phyloP scores from a whole-genome alignment of 2,113 vertebrate genomes.

The Ptychochromis oligacanthus region DNA sequence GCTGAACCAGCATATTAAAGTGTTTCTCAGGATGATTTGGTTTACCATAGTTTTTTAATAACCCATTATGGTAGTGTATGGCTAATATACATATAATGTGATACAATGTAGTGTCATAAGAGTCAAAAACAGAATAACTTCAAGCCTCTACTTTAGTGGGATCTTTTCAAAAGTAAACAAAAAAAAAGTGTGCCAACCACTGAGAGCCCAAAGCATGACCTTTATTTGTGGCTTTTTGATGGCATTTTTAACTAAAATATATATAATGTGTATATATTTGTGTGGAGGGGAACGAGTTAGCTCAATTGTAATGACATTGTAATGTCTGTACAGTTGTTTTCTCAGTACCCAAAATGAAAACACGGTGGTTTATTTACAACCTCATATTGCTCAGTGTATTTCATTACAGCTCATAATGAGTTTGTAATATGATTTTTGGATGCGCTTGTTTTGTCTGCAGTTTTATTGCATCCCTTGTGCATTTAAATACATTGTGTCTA shows the following conservation, averaged over 20 bases:
- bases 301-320: constrained; percentile 20
- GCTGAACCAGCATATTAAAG: constrained; percentile 30
- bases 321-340: constrained; percentile 48
- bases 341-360: constrained; percentile 57
- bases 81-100: constrained; percentile 15
- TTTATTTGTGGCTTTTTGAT: constrained; percentile 14
- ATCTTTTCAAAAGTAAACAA: constrained; percentile 35
- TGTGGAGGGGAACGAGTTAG: not conserved
- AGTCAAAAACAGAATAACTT: constrained; percentile 19
- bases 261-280: not conserved
- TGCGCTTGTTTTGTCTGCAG: constrained; percentile 54
- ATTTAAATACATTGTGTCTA: constrained; percentile 4
- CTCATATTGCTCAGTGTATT: constrained; percentile 62
- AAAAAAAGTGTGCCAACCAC: not conserved
- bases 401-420: constrained; percentile 73
- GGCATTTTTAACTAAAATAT: constrained; percentile 6
- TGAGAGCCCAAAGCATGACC: not conserved
- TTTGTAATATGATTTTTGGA: constrained; percentile 66
- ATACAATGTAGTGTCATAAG: not conserved
- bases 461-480: constrained; percentile 60
- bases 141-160: constrained; percentile 15
- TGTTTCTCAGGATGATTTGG: constrained; percentile 33
- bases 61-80: constrained; percentile 26
- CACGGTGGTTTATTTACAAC: constrained; percentile 60
- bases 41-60: constrained; percentile 52